phyloP scores from a whole-genome alignment of 1,140 invertebrate genomes.

The Heliconius hermathena region DNA sequence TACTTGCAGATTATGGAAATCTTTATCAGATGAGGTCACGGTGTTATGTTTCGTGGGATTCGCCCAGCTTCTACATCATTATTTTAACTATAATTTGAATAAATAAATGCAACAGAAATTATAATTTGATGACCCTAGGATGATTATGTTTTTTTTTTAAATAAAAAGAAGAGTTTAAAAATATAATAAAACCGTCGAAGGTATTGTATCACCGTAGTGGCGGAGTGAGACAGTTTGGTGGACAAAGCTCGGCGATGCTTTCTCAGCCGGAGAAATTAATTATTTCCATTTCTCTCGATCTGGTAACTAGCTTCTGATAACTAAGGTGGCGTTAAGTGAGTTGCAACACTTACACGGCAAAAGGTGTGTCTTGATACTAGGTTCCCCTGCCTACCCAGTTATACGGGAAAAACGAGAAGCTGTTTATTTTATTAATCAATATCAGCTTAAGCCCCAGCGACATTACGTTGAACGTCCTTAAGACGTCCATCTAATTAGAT shows the following conservation, averaged over 20 bases:
- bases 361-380: neutral
- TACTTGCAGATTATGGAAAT: constrained; percentile 7
- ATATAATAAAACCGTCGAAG: neutral
- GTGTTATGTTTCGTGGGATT: neutral
- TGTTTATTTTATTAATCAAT: neutral
- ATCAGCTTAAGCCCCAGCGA: neutral
- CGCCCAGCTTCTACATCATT: neutral
- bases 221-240: too few relatives aligned
- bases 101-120: neutral
- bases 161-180: neutral
- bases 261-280: too few relatives aligned
- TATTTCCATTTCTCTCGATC: too few relatives aligned
- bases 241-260: too few relatives aligned
- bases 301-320: too few relatives aligned
- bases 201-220: too few relatives aligned
- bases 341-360: neutral
- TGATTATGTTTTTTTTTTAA: too few relatives aligned
- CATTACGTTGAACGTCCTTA: constrained; percentile 15
- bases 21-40: neutral
- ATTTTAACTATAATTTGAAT: neutral
- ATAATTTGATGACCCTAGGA: neutral
- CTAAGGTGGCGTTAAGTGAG: too few relatives aligned
- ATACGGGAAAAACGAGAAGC: neutral
- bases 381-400: neutral
- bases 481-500: constrained; percentile 28